Evolutionary conservation across 2,113 vertebrate genomes (phyloP), one percentile per base, ranked within the genome.

Genomic region (Psilopsiagon aymara): DNA sequence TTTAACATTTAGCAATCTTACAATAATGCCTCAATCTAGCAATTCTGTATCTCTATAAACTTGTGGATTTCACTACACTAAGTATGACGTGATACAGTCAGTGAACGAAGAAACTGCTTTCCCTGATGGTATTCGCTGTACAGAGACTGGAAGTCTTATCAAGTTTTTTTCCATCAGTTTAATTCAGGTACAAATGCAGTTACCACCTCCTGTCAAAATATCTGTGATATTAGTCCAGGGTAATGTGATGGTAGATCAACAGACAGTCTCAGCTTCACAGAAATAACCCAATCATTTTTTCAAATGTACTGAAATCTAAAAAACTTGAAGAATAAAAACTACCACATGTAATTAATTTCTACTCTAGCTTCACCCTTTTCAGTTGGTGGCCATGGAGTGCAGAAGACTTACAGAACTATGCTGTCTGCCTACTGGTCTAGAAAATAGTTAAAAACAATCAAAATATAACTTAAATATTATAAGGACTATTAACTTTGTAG

Each of bases 151-250:
- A 88, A 95, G 71, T 86, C 41, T 90, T 96, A 96, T 79, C 57
- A 66, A 80, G 29, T 28, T 92, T 91, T 91, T 95, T 93, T 70
- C 25, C 90, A 82, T 35, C 79, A 66, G 14, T 83, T 95, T 82
- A 88, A 86, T 84, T 97, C 46, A 90, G 89, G 74, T 63, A 95
- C 71, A 94, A 96, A 95, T 86, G 71, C 83, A 91, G 82, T 41
- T 96, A 86, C 86, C 7, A 0, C 39, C 74, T 81, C 63, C 52
- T 92, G 37, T 53, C 86, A 90, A 94, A 95, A 86, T 96, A 90
- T 35, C n/a, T 86, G 68, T 59, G 86, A 83, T 68, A 95, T 57
- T 79, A 90, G 91, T 87, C 86, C 82, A 59, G 44, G 49, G 75
- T 29, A 93, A 76, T 71, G 78, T 70, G 59, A 96, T 31, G 92